These are phyloP conservation scores for Halictus quadricinctus DNA, from an alignment of 2,888 invertebrate species.

Conservation along the genomic window DNA sequence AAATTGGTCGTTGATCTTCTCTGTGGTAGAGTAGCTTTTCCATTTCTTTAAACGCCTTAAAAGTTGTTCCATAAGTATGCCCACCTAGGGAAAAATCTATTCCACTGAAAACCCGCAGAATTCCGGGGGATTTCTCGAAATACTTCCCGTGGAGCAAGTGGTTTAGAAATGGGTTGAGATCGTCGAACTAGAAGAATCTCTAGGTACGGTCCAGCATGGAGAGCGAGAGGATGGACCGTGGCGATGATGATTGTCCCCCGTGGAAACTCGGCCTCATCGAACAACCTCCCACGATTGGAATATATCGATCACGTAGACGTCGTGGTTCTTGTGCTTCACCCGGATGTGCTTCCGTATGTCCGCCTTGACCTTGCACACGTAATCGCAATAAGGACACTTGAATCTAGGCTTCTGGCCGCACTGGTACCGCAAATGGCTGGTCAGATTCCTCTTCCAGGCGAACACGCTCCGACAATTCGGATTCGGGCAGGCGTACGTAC, in stretches of 20 bases:
- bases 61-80: no score
- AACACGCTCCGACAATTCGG: constrained; percentile 69
- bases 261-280: constrained; percentile 1
- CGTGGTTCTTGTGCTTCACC: constrained; percentile 48
- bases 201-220: neutral
- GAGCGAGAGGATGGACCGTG: neutral
- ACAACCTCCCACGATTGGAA: constrained; percentile 42
- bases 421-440: constrained; percentile 83
- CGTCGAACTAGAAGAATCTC: neutral
- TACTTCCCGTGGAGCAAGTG: neutral
- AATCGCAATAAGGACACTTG: constrained; percentile 76
- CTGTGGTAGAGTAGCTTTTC: neutral
- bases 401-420: constrained; percentile 83
- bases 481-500: constrained; percentile 74
- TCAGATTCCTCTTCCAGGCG: constrained; percentile 67
- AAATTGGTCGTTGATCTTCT: neutral
- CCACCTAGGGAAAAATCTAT: no score
- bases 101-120: no score
- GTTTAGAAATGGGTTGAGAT: neutral
- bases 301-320: constrained; percentile 59
- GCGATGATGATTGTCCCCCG: neutral
- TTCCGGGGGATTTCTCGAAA: no score
- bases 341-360: constrained; percentile 70
- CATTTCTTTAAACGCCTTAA: neutral
- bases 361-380: constrained; percentile 72